phyloP scores from a whole-genome alignment of 2,888 invertebrate genomes.

The Drosophila imparisetae region DNA sequence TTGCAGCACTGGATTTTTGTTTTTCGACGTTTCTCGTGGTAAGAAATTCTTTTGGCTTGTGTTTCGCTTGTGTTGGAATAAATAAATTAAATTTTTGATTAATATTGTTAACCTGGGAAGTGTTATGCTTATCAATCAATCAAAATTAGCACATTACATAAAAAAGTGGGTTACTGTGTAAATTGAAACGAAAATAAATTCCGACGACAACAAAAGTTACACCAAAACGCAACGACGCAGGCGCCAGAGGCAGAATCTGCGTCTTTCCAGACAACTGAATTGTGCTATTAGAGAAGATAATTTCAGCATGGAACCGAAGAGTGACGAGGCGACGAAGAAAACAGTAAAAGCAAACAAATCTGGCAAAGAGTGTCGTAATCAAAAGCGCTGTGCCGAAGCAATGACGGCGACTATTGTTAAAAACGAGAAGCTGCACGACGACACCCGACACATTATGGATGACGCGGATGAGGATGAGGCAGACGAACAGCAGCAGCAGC shows the following conservation, averaged over 20 bases:
- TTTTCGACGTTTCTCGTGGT: not conserved
- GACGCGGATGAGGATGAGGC: conserved; percentile 63
- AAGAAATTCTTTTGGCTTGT: not conserved
- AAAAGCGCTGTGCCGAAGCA: not conserved
- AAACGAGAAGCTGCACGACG: conserved; percentile 76
- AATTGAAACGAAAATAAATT: not conserved
- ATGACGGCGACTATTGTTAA: conserved; percentile 70
- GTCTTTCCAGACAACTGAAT: not conserved
- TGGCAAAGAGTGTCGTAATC: not conserved
- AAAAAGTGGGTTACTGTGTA: not conserved
- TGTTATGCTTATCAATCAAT: not conserved
- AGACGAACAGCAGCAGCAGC: conserved; percentile 52
- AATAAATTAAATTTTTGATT: too few species aligned
- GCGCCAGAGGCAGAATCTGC: not conserved
- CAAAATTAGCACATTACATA: not conserved
- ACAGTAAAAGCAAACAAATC: not conserved
- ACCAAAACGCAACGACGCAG: not conserved
- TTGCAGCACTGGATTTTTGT: not conserved
- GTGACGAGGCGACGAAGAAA: not conserved
- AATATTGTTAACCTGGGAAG: not conserved
- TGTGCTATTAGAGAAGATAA: not conserved
- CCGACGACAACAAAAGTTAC: not conserved
- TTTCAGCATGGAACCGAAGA: not conserved
- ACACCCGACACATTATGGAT: conserved; percentile 54
- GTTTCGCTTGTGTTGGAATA: not conserved